Base-by-base conservation (phyloP, 2,888 invertebrate species). In the Gastrophysa polygoni region DNA sequence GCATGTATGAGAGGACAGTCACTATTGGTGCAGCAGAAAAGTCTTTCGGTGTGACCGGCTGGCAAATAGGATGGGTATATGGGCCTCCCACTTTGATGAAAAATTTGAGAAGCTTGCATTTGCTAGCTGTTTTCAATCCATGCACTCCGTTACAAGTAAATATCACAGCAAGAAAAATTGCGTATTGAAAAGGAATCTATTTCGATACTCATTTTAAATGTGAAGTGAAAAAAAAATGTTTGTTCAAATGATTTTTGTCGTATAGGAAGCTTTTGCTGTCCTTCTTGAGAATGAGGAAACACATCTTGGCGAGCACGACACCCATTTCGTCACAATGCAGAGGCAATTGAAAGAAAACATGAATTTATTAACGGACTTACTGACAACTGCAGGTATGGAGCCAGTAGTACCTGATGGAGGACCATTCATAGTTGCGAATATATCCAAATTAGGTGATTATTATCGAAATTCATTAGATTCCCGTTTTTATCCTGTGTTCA, bases 21-120 rank as follows among this genome's bases (percentile, higher is more conserved):
- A 97, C 98, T 0, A 89, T 99, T 66, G 97, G 98, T 0, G 97
- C 97, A 21, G 98, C 96, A 0, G 98, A 98, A 0, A 99, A 98
- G 85, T 95, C 96, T 1, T 98, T 98, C 84, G 96, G 95, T 55
- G 95, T 95, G 10, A 99, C 98, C 0, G 98, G 98, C 3, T 96
- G 96, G 96, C 97, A 93, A 85, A 88, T 89, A 2, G 98, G 98
- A 55, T 99, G 98, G 98, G 94, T 94, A 0, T 94, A 98, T 79
- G 98, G 93, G 0, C 97, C 98, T 0, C 86, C 87, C 0, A 79
- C 87, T 59, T 85, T 99, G 8, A 87, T 98, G 75, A 79, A 83
- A 48, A 93, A 95, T 77, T 80, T 96, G 58, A 90, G 92, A 78
- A 88, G 91, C 67, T 90, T 97, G 16, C 98, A 98, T 81, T 97